Evolutionary conservation across 2,888 invertebrate species (phyloP).

Genomic region (Caenorhabditis angaria): DNA sequence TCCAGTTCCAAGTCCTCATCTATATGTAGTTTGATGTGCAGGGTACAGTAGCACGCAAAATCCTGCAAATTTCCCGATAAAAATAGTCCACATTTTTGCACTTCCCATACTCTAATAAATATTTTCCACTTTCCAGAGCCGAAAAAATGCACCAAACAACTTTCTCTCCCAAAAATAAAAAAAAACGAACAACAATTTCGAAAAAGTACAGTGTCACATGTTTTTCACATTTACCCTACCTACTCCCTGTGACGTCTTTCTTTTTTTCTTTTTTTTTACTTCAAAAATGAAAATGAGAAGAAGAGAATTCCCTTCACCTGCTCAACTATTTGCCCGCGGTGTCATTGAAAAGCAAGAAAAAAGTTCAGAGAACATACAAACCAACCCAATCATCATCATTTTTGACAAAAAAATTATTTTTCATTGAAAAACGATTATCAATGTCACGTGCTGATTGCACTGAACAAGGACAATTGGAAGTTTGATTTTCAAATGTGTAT

Average conservation of each 20-base stretch:
- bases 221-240: background rate
- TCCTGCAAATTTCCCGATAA: no score
- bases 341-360: background rate
- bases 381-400: background rate
- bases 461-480: background rate
- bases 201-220: constrained; percentile 1
- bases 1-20: no score
- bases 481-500: no score
- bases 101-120: no score
- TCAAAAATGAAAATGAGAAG: background rate
- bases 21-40: no score
- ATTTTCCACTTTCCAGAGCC: no score
- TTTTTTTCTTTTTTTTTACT: no score
- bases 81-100: no score
- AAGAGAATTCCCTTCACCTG: background rate
- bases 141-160: no score
- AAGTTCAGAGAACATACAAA: background rate
- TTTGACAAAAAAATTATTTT: background rate
- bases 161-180: background rate
- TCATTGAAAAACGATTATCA: constrained; percentile 2
- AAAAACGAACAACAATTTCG: background rate
- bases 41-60: no score
- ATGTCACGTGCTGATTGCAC: background rate
- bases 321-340: no score
- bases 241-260: background rate